These are phyloP conservation scores for Parapristionchus giblindavisi DNA, from an alignment of 2,888 invertebrate species.

Conservation along the genomic window DNA sequence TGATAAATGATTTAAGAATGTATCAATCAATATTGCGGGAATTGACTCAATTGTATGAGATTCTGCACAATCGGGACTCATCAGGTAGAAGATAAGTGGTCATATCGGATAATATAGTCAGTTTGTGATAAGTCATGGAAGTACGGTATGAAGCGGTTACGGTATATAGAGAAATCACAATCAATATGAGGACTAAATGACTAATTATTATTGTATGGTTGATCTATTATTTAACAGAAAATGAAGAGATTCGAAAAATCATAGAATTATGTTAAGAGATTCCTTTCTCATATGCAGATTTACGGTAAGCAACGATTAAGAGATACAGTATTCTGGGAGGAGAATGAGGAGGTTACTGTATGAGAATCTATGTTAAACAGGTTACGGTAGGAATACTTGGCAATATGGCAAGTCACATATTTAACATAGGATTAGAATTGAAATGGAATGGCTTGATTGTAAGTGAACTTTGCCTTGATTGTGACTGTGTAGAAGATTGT, in stretches of 20 bases:
- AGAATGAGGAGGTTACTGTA: background rate
- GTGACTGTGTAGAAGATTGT: conserved; percentile 7
- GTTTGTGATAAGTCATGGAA: conserved; percentile 12
- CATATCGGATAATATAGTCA: background rate
- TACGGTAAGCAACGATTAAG: no score
- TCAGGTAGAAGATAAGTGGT: conserved; percentile 24
- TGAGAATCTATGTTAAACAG: conserved; percentile 5
- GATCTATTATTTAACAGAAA: no score
- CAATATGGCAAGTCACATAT: conserved; percentile 11
- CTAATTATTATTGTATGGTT: background rate
- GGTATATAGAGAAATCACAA: conserved; percentile 14
- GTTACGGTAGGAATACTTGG: conserved; percentile 11
- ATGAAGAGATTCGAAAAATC: no score
- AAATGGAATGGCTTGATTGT: conserved; percentile 31
- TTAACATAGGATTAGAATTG: background rate
- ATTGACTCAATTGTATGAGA: conserved; percentile 20
- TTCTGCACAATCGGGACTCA: no score
- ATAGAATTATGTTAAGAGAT: no score
- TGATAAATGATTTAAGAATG: no score
- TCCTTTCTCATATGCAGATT: no score
- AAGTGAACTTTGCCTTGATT: background rate
- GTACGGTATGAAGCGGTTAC: background rate
- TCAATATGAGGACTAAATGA: background rate
- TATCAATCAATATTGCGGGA: conserved; percentile 32
- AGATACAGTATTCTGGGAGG: background rate